Percentiles rank a stretch among this genome's conserved stretches.
These are phyloP conservation scores for Drosophila miranda DNA, from an alignment of 1,140 invertebrate genomes.

Conservation along the genomic window DNA sequence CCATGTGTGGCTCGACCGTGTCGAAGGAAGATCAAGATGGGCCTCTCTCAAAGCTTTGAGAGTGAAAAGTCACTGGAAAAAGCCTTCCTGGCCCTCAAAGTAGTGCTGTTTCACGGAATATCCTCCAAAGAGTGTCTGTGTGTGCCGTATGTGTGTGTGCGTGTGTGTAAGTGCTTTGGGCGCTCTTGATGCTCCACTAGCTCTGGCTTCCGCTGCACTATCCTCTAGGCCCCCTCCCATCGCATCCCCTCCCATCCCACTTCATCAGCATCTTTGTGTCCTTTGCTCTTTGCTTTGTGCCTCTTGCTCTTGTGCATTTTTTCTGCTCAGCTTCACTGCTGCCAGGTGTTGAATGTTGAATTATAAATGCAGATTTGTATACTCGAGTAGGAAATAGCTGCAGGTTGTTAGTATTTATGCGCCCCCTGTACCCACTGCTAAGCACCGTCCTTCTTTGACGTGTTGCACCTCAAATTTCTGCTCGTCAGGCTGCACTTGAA, in stretches of 20 bases:
- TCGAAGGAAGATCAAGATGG: background rate
- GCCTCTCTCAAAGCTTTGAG: background rate
- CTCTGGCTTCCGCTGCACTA: constrained; percentile 9
- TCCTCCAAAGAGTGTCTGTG: background rate
- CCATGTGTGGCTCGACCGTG: constrained; percentile 18
- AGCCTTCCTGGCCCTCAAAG: background rate
- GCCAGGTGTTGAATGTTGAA: constrained; percentile 34
- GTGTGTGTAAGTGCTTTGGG: constrained; percentile 19
- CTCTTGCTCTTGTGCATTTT: constrained; percentile 1
- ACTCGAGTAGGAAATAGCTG: constrained; percentile 51
- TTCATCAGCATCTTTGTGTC: constrained; percentile 5
- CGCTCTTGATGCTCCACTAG: background rate
- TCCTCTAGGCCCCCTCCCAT: constrained; percentile 1
- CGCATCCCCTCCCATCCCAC: background rate
- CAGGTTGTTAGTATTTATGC: constrained; percentile 39
- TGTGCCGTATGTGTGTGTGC: no score
- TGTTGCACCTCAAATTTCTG: background rate
- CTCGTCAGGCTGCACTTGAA: background rate
- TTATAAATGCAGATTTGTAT: constrained; percentile 59
- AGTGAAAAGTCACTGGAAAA: constrained; percentile 10
- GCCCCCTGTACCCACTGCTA: background rate
- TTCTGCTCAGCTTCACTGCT: constrained; percentile 14
- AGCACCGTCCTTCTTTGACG: background rate
- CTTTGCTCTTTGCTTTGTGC: constrained; percentile 2
- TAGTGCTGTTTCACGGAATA: constrained; percentile 20